phyloP scores from a whole-genome alignment of 2,888 invertebrate genomes.

The Agrotis clavis region DNA sequence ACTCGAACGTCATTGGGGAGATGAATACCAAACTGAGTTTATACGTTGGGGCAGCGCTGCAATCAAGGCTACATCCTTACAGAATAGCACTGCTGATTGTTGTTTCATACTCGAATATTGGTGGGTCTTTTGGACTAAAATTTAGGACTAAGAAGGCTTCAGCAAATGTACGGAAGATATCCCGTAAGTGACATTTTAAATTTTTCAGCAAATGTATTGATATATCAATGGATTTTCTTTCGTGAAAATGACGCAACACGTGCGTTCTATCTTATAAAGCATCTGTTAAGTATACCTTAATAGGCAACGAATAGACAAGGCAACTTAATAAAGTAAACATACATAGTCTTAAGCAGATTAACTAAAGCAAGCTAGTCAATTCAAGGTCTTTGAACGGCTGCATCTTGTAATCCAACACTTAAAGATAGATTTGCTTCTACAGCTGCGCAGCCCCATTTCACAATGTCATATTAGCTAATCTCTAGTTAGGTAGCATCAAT shows the following conservation, averaged over 20 bases:
- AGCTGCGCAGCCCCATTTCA: not conserved
- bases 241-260: not conserved
- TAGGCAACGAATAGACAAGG: not conserved
- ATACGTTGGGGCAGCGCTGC: too few species aligned
- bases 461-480: constrained; percentile 15
- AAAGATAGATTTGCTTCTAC: constrained; percentile 1
- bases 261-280: not conserved
- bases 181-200: too few species aligned
- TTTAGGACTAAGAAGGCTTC: too few species aligned
- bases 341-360: constrained; percentile 17
- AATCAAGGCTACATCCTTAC: too few species aligned
- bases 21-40: too few species aligned
- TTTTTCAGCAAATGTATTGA: too few species aligned
- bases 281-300: not conserved
- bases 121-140: too few species aligned
- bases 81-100: too few species aligned
- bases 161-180: too few species aligned
- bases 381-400: constrained; percentile 11
- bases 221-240: too few species aligned
- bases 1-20: too few species aligned
- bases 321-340: constrained; percentile 1
- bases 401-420: constrained; percentile 13
- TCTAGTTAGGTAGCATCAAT: constrained; percentile 3
- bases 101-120: too few species aligned
- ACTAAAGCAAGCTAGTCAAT: constrained; percentile 2